Percentiles rank a stretch among this genome's conserved stretches.
Evolutionary conservation across 2,797 vertebrate species (phyloP).

Genomic region (Acanthis flammea): DNA sequence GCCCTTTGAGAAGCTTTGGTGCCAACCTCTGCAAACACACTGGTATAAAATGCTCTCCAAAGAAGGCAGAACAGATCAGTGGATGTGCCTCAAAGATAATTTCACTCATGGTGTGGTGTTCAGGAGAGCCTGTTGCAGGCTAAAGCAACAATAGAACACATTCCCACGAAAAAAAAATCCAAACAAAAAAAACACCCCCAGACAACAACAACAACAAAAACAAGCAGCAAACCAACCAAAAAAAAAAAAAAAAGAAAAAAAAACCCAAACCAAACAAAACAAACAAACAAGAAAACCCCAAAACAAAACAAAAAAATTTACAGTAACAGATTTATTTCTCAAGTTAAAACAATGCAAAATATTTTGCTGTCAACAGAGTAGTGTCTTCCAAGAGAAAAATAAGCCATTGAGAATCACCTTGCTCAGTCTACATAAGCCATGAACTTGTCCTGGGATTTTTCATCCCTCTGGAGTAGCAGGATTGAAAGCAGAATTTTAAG

Average conservation of each 20-base stretch:
- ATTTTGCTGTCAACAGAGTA: not conserved
- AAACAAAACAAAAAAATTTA: too few species aligned
- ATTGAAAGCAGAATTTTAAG: not conserved
- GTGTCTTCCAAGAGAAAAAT: not conserved
- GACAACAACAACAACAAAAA: too few species aligned
- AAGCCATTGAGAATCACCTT: not conserved
- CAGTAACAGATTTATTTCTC: not conserved
- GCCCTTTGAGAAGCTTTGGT: not conserved
- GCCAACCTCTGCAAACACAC: not conserved
- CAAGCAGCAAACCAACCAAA: too few species aligned
- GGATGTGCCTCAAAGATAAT: not conserved
- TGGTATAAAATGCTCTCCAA: not conserved
- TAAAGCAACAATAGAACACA: not conserved
- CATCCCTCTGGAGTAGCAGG: rapidly evolving
- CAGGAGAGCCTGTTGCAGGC: not conserved
- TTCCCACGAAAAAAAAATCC: too few species aligned
- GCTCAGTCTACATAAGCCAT: rapidly evolving
- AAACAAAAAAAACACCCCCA: too few species aligned
- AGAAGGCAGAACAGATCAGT: not conserved
- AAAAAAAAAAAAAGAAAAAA: too few species aligned
- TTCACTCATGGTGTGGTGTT: rapidly evolving
- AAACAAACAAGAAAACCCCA: too few species aligned
- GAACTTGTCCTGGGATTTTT: not conserved
- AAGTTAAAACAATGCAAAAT: not conserved
- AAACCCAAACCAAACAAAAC: rapidly evolving